Conservation (phyloP, 2,888 invertebrate species). For the Oscheius onirici region DNA sequence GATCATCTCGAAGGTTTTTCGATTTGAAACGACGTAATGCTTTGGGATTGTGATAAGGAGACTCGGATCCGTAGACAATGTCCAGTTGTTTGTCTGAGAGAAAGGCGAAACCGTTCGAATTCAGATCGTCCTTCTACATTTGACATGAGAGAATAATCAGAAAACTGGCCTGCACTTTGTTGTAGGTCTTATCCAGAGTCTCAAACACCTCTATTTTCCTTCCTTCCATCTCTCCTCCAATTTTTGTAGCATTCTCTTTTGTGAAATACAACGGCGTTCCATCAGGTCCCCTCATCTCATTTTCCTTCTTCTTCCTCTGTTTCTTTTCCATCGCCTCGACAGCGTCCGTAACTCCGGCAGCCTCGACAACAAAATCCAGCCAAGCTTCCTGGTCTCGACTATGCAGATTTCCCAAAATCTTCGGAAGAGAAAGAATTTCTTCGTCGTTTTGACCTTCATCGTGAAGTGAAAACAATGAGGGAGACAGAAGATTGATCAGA, state of each 20-base stretch:
- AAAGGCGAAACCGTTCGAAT: slow-evolving; percentile 61
- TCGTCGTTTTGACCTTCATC: slow-evolving; percentile 62
- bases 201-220: slow-evolving; percentile 67
- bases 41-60: slow-evolving; percentile 57
- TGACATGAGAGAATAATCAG: too few species aligned
- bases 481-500: slow-evolving; percentile 61
- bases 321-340: slow-evolving; percentile 40
- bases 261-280: slow-evolving; percentile 54
- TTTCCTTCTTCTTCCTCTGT: slow-evolving; percentile 36
- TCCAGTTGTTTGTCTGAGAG: slow-evolving; percentile 60
- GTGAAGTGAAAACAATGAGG: slow-evolving; percentile 68
- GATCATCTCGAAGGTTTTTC: slow-evolving; percentile 43
- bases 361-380: slow-evolving; percentile 69
- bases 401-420: slow-evolving; percentile 58
- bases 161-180: slow-evolving; percentile 52
- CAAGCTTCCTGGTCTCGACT: slow-evolving; percentile 64
- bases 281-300: slow-evolving; percentile 41
- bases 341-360: slow-evolving; percentile 51
- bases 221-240: slow-evolving; percentile 54
- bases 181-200: slow-evolving; percentile 60
- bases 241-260: slow-evolving; percentile 34
- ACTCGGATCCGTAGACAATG: slow-evolving; percentile 62
- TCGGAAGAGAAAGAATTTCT: slow-evolving; percentile 59
- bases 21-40: slow-evolving; percentile 47
- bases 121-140: slow-evolving; percentile 50